phyloP scores from a whole-genome alignment of 2,888 invertebrate species.

The Nebria salina region DNA sequence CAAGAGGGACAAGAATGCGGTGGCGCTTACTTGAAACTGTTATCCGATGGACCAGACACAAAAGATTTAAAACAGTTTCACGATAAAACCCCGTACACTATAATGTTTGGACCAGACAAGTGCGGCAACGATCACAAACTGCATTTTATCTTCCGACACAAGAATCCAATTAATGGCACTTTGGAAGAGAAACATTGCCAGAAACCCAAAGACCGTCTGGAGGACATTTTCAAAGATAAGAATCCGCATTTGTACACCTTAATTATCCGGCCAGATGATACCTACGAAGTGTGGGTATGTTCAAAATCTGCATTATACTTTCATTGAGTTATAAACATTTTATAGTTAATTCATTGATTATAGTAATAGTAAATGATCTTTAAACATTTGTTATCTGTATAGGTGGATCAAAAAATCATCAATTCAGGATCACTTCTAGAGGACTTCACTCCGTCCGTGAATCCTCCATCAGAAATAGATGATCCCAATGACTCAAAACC shows the following conservation, averaged over 20 bases:
- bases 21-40: constrained; percentile 95
- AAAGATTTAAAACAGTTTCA: constrained; percentile 84
- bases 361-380: too few relatives aligned
- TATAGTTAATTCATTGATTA: too few relatives aligned
- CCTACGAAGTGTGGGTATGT: constrained; percentile 65
- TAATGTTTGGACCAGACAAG: constrained; percentile 99
- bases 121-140: constrained; percentile 96
- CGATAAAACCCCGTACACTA: constrained; percentile 97
- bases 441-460: constrained; percentile 93
- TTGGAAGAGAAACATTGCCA: constrained; percentile 96
- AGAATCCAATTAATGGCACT: constrained; percentile 90
- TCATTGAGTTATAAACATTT: not conserved
- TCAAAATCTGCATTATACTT: too few relatives aligned
- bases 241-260: constrained; percentile 89
- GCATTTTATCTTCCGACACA: constrained; percentile 92
- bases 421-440: constrained; percentile 88
- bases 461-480: constrained; percentile 93
- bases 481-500: constrained; percentile 90
- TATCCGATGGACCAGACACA: constrained; percentile 76
- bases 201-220: constrained; percentile 84
- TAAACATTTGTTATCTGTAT: constrained; percentile 62
- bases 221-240: constrained; percentile 91
- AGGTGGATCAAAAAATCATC: constrained; percentile 83
- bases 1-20: constrained; percentile 99
- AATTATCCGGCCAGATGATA: constrained; percentile 80